Evolutionary conservation across 2,888 invertebrate genomes (phyloP).

Genomic region (Tachystola acroxantha): DNA sequence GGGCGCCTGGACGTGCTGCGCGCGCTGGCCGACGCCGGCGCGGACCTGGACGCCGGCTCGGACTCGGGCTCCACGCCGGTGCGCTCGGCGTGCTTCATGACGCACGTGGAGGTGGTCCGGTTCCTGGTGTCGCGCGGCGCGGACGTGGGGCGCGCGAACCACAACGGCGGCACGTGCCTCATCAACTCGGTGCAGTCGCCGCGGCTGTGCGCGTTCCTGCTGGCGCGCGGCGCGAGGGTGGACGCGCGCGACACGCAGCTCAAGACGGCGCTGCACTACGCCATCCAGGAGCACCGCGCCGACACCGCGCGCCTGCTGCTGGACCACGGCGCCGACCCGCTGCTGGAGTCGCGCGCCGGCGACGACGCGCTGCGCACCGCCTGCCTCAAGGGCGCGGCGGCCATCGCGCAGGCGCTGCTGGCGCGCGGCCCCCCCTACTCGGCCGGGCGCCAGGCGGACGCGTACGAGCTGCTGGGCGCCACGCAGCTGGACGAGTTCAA

Average conservation of each 20-base stretch:
- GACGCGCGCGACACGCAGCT: slow-evolving; percentile 93
- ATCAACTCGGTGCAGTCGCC: slow-evolving; percentile 95
- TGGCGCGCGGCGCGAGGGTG: slow-evolving; percentile 88
- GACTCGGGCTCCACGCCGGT: slow-evolving; percentile 94
- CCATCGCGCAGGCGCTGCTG: slow-evolving; percentile 83
- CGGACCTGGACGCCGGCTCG: slow-evolving; percentile 90
- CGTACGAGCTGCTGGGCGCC: slow-evolving; percentile 90
- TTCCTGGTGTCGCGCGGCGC: slow-evolving; percentile 88
- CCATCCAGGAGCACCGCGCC: slow-evolving; percentile 87
- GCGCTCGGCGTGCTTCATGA: slow-evolving; percentile 95
- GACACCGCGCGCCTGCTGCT: slow-evolving; percentile 91
- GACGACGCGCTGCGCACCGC: slow-evolving; percentile 94
- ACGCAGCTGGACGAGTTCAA: slow-evolving; percentile 93
- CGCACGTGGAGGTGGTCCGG: slow-evolving; percentile 85
- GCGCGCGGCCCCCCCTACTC: slow-evolving; percentile 72
- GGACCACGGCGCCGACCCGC: slow-evolving; percentile 88
- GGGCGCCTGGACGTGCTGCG: slow-evolving; percentile 88
- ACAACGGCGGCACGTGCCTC: slow-evolving; percentile 94
- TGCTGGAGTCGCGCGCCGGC: slow-evolving; percentile 86
- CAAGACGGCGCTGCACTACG: slow-evolving; percentile 95
- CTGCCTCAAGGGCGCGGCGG: slow-evolving; percentile 82
- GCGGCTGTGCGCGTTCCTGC: slow-evolving; percentile 87
- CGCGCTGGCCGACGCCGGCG: slow-evolving; percentile 87
- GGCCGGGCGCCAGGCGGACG: slow-evolving; percentile 86
- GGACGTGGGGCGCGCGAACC: slow-evolving; percentile 90